These are phyloP conservation scores for Hyperoplus lanceolatus DNA, from an alignment of 2,797 vertebrate species.

Conservation along the genomic window DNA sequence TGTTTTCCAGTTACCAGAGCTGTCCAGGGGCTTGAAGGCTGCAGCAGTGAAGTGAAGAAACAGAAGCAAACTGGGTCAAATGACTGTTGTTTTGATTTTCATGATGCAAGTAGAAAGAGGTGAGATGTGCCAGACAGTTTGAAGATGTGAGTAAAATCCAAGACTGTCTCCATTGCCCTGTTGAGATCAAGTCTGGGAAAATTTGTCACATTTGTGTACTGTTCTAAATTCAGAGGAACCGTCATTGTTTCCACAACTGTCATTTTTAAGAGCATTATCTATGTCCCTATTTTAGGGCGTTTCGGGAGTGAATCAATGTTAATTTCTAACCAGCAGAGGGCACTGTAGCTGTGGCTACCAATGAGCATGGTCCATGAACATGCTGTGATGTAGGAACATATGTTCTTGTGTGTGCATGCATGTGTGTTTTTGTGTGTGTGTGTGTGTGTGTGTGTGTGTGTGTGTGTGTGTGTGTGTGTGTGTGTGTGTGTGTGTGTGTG, in stretches of 20 bases:
- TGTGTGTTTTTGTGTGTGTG: background rate
- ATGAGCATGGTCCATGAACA: conserved; percentile 48
- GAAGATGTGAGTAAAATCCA: conserved; percentile 14
- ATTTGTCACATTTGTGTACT: background rate
- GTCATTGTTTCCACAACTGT: conserved; percentile 15
- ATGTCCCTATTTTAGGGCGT: conserved; percentile 13
- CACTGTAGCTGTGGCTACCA: conserved; percentile 69
- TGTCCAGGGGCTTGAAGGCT: conserved; percentile 50
- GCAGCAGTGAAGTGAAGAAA: conserved; percentile 58
- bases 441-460: conserved; percentile 4
- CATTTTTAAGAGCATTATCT: conserved; percentile 24
- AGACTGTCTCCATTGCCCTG: conserved; percentile 7
- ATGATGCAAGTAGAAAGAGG: conserved; percentile 52
- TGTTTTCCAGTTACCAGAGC: conserved; percentile 27
- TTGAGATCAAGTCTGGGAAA: background rate
- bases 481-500: conserved; percentile 1
- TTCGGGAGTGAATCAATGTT: background rate
- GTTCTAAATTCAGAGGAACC: background rate
- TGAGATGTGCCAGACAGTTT: conserved; percentile 41
- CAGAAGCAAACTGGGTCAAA: conserved; percentile 77
- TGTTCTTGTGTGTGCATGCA: conserved; percentile 9
- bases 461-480: background rate
- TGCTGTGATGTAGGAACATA: conserved; percentile 29
- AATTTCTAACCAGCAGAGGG: conserved; percentile 76
- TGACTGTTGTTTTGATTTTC: conserved; percentile 65